phyloP scores from a whole-genome alignment of 1,140 invertebrate genomes.

The Formica selysi region DNA sequence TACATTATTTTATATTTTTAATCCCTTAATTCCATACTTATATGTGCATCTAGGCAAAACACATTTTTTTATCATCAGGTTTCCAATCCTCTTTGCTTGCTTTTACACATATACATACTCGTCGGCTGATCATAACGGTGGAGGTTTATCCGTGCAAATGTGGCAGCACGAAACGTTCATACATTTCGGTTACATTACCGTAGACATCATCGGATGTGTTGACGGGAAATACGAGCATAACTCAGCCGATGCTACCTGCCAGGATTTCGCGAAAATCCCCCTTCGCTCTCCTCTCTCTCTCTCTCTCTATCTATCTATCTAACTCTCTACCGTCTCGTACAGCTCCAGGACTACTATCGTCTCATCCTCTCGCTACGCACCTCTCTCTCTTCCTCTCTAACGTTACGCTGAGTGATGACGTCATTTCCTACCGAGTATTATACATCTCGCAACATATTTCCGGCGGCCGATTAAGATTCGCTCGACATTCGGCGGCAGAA shows the following conservation, averaged over 20 bases:
- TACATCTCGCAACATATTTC: constrained; percentile 81
- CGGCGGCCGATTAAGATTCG: constrained; percentile 80
- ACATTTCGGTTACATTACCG: constrained; percentile 85
- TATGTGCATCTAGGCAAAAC: neutral
- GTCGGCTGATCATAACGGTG: constrained; percentile 48
- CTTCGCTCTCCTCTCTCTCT: constrained; percentile 54
- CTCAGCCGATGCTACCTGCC: constrained; percentile 82
- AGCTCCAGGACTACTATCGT: constrained; percentile 29
- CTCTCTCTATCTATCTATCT: neutral
- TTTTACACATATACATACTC: constrained; percentile 27
- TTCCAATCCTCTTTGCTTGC: constrained; percentile 46
- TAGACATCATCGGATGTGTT: constrained; percentile 85
- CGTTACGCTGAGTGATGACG: constrained; percentile 81
- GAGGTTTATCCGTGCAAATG: constrained; percentile 75
- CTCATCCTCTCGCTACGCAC: constrained; percentile 51
- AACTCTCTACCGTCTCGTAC: constrained; percentile 46
- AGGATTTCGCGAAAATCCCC: constrained; percentile 81
- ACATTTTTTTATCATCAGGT: constrained; percentile 1
- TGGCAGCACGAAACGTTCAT: constrained; percentile 80
- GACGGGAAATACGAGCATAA: constrained; percentile 86
- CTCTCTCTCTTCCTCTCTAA: constrained; percentile 70
- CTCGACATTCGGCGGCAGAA: constrained; percentile 66
- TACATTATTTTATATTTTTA: neutral
- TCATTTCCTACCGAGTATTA: constrained; percentile 82
- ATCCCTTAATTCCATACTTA: neutral